A percentile compares a stretch with the other conserved stretches of the same genome.
Conservation (phyloP, 2,113 vertebrate genomes). For the Scomber colias region DNA sequence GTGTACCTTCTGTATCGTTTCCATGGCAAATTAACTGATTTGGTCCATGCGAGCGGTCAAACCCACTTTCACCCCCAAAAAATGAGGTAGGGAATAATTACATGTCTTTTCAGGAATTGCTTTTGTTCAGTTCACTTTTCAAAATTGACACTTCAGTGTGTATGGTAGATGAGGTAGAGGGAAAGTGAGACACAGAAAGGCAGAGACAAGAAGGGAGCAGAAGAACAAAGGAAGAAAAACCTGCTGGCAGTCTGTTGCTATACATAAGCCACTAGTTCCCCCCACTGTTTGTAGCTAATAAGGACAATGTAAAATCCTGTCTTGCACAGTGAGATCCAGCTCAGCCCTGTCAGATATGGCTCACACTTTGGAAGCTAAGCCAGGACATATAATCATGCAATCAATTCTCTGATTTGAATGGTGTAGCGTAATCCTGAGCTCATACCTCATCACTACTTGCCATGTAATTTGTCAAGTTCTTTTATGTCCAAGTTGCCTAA, state of each 20-base stretch:
- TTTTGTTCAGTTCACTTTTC: conserved; percentile 49
- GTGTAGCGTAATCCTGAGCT: conserved; percentile 34
- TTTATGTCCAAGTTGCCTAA: conserved; percentile 49
- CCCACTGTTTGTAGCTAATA: conserved; percentile 78
- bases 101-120: conserved; percentile 19
- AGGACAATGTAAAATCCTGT: conserved; percentile 75
- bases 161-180: conserved; percentile 28
- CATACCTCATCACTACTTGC: conserved; percentile 31
- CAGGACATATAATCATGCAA: conserved; percentile 63
- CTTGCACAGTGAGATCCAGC: conserved; percentile 67
- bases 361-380: conserved; percentile 54
- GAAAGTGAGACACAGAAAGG: conserved; percentile 36
- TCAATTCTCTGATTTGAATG: conserved; percentile 48
- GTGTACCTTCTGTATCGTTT: conserved; percentile 37
- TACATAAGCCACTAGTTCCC: conserved; percentile 65
- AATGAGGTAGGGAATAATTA: conserved; percentile 52
- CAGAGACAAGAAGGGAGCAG: conserved; percentile 21
- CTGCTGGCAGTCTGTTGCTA: conserved; percentile 64
- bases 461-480: conserved; percentile 36
- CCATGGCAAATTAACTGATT: conserved; percentile 52
- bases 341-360: conserved; percentile 64
- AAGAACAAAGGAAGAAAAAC: conserved; percentile 62
- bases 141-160: conserved; percentile 42
- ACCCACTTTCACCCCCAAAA: not conserved
- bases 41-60: conserved; percentile 27